These are phyloP conservation scores for Synergus gifuensis DNA, from an alignment of 2,888 invertebrate species.

Conservation along the genomic window DNA sequence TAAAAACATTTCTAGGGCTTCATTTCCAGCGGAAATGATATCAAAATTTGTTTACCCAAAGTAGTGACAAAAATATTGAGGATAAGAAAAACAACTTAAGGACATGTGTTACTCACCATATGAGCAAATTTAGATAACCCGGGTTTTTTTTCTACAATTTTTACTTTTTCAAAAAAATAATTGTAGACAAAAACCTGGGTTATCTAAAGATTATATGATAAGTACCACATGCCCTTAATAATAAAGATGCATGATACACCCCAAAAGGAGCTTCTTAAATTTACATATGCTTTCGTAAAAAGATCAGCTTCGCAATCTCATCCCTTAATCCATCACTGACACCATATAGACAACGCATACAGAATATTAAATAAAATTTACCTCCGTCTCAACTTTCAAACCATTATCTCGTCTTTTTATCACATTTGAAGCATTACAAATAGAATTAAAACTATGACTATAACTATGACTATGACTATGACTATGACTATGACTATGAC, in stretches of 20 bases:
- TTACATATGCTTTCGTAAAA: background rate
- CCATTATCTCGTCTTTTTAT: background rate
- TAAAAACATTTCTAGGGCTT: no score
- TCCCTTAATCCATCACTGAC: constrained; percentile 27
- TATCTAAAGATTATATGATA: background rate
- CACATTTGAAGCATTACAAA: background rate
- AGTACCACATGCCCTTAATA: background rate
- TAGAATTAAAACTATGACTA: background rate
- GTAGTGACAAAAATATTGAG: no score
- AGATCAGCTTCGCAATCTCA: constrained; percentile 28
- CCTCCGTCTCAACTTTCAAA: background rate
- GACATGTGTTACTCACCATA: no score
- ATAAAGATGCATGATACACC: background rate
- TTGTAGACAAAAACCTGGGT: no score
- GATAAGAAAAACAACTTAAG: no score
- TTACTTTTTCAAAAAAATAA: no score
- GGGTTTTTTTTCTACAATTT: no score
- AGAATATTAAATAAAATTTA: constrained; percentile 18
- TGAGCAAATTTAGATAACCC: no score
- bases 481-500: no score
- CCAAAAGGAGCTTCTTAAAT: background rate
- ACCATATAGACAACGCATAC: background rate
- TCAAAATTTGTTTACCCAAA: no score
- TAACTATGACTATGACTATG: no score
- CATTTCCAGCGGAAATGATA: no score